phyloP scores from a whole-genome alignment of 2,797 vertebrate species.

The Todus mexicanus region DNA sequence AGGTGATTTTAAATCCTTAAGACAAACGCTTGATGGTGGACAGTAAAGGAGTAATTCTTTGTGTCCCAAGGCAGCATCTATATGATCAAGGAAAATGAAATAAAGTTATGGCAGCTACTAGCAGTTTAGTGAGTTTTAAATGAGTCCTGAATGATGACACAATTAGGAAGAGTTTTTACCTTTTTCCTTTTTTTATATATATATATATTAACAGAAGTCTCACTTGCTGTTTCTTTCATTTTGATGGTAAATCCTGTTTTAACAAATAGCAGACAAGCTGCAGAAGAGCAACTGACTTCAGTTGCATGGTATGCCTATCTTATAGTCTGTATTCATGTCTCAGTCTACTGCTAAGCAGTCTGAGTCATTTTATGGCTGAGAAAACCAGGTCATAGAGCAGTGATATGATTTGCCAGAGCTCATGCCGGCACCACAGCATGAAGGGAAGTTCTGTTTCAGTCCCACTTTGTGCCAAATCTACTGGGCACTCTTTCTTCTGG shows the following conservation, averaged over 20 bases:
- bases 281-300: background rate
- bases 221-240: background rate
- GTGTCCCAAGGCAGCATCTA: background rate
- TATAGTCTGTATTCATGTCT: background rate
- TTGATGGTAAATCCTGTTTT: background rate
- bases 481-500: background rate
- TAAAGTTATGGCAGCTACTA: background rate
- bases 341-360: background rate
- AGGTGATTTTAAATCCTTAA: background rate
- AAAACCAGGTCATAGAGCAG: background rate
- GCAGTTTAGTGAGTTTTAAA: background rate
- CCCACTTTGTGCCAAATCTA: fast-evolving
- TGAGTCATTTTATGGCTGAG: background rate
- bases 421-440: background rate
- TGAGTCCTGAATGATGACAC: background rate
- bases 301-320: background rate
- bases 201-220: background rate
- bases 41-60: background rate
- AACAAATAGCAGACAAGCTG: background rate
- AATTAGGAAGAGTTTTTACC: background rate
- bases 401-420: background rate
- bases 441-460: background rate
- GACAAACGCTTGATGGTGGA: background rate
- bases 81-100: background rate
- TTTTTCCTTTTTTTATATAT: too few relatives aligned